These are phyloP conservation scores for Ammodytes dubius DNA, from an alignment of 2,113 vertebrate genomes.

Conservation along the genomic window DNA sequence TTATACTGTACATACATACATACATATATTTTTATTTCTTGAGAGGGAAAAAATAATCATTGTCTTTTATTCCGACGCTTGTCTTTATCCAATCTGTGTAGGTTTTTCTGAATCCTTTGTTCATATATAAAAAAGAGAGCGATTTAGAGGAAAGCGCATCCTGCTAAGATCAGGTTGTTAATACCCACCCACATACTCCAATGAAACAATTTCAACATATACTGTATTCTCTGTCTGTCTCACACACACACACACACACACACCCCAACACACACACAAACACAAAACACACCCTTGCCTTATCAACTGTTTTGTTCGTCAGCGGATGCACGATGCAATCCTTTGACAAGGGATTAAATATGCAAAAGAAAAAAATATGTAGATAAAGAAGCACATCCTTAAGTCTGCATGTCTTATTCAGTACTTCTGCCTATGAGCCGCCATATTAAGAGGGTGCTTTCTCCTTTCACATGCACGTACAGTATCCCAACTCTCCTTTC, in stretches of 20 bases:
- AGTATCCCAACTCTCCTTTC: constrained; percentile 25
- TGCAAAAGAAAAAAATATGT: constrained; percentile 67
- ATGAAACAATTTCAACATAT: constrained; percentile 83
- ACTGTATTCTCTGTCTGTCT: constrained; percentile 66
- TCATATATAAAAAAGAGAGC: constrained; percentile 68
- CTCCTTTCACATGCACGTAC: background rate
- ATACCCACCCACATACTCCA: constrained; percentile 86
- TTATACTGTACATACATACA: constrained; percentile 62
- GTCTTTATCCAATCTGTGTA: constrained; percentile 86
- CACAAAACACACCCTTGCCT: constrained; percentile 61
- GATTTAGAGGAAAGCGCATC: constrained; percentile 81
- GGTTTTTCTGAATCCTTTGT: constrained; percentile 85
- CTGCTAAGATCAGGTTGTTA: constrained; percentile 86
- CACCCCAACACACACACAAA: constrained; percentile 51
- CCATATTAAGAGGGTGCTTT: constrained; percentile 39
- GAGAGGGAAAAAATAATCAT: constrained; percentile 41
- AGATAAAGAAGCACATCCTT: constrained; percentile 69
- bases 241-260: constrained; percentile 59
- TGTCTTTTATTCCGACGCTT: constrained; percentile 78
- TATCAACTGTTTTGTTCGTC: constrained; percentile 75
- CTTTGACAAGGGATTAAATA: constrained; percentile 81
- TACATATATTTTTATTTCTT: constrained; percentile 57
- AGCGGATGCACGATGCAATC: constrained; percentile 69
- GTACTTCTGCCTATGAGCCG: constrained; percentile 47
- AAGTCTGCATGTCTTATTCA: constrained; percentile 60